Evolutionary conservation across 2,888 invertebrate species (phyloP), one percentile per base, ranked within the genome.

Genomic region (Ischnus inquisitorius): DNA sequence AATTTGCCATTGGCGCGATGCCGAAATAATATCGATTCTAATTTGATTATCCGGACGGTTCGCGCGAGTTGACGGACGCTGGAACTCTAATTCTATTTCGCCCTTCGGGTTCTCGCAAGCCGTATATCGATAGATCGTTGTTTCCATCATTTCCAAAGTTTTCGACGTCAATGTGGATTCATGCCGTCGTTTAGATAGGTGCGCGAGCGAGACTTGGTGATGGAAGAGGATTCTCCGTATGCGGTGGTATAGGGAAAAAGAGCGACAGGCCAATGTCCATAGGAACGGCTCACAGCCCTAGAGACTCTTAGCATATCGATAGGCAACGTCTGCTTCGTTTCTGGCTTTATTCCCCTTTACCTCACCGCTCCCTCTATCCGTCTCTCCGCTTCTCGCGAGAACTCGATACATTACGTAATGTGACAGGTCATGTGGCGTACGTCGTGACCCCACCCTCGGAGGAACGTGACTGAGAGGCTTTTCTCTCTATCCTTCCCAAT

Each of bases 391-490:
- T 80, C 81, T 85, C 87, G 85, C 71, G 87, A 89, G 87, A 89
- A 90, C 90, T 92, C 91, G 90, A 92, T 91, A 91, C 90, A 91
- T 92, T 90, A 92, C 88, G 88, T 83, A 88, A 89, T 86, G 87
- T 91, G 92, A 92, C 92, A 90, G 86, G 51, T 68, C 65, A 71
- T 46, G 60, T 34, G 79, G 77, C 60, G 69, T 81, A 79, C 72
- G 79, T 65, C 72, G 83, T 67, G 85, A 83, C 83, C 84, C 83
- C 76, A 87, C 85, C 83, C 83, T 83, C 76, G 87, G 84, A 88
- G 88, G 28, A 14, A 88, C 85, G 85, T 77, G 69, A 78, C 84
- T 81, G 88, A 87, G 78, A 77, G 85, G 83, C 65, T 85, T 81
- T 67, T 60, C 87, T 87, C 60, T 87, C 88, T 85, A 88, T 88